Conservation (phyloP, 1,140 invertebrate genomes). For the Hyposmocoma kahamanoa region DNA sequence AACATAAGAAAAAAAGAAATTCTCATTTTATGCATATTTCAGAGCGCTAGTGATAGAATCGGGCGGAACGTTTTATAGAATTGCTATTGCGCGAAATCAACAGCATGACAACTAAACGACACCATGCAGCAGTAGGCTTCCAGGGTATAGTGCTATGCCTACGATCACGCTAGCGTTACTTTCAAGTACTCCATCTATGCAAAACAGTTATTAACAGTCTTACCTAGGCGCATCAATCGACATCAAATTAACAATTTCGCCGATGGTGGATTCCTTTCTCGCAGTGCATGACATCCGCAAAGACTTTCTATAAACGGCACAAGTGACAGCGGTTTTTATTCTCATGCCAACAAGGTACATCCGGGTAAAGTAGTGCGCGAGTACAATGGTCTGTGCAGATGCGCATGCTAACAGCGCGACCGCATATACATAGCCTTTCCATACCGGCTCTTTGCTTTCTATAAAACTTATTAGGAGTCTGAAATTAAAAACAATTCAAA, state of each 20-base stretch:
- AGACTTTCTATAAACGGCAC: conserved; percentile 95
- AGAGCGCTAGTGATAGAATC: no score
- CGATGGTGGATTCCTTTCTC: conserved; percentile 89
- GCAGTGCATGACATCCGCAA: conserved; percentile 85
- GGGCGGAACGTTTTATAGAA: no score
- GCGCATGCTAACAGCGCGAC: conserved; percentile 84
- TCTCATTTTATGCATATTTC: no score
- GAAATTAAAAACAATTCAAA: conserved; percentile 61
- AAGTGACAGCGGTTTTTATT: conserved; percentile 92
- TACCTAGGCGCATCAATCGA: conserved; percentile 85
- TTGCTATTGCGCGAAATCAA: no score
- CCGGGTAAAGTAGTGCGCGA: conserved; percentile 92
- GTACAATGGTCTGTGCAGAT: conserved; percentile 88
- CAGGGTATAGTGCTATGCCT: no score
- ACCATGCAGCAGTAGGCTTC: no score
- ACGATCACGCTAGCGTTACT: no score
- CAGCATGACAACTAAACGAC: no score
- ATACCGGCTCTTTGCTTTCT: conserved; percentile 77
- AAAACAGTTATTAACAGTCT: conserved; percentile 7
- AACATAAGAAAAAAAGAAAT: no score
- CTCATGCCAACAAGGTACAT: conserved; percentile 95
- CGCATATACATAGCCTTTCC: conserved; percentile 93
- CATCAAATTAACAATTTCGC: conserved; percentile 96
- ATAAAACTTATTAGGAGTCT: conserved; percentile 84
- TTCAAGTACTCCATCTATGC: no score